These are phyloP conservation scores for Tiphia femorata DNA, from an alignment of 2,888 invertebrate species.

Conservation along the genomic window DNA sequence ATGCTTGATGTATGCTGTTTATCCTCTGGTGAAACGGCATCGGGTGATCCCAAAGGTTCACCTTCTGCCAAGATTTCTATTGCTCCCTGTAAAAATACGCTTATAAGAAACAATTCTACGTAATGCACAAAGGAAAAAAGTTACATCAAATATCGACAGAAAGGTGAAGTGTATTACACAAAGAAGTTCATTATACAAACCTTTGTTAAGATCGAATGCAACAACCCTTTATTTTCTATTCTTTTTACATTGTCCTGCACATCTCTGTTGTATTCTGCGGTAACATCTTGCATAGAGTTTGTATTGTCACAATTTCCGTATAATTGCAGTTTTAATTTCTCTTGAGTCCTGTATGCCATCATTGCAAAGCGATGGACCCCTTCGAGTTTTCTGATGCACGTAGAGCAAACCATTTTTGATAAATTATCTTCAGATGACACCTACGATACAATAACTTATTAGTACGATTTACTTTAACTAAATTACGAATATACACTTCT, in stretches of 20 bases:
- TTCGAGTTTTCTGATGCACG: conserved; percentile 76
- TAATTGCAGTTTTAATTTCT: conserved; percentile 70
- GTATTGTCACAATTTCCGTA: conserved; percentile 32
- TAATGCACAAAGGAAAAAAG: neutral
- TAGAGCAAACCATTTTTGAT: conserved; percentile 78
- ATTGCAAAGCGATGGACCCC: conserved; percentile 78
- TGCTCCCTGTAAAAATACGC: conserved; percentile 47
- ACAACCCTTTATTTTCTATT: conserved; percentile 69
- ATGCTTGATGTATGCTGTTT: conserved; percentile 53
- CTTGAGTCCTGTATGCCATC: conserved; percentile 76
- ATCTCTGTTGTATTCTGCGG: conserved; percentile 52
- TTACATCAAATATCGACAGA: neutral
- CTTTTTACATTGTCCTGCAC: conserved; percentile 59
- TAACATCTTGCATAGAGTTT: conserved; percentile 39
- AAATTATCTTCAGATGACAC: conserved; percentile 77
- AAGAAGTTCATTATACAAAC: conserved; percentile 62
- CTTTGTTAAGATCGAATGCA: conserved; percentile 73
- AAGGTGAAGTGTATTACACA: too few species aligned
- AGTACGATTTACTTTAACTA: too few species aligned
- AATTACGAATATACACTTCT: too few species aligned
- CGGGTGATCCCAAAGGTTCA: conserved; percentile 44
- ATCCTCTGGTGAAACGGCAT: conserved; percentile 43
- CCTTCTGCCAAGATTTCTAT: conserved; percentile 55
- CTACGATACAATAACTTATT: too few species aligned
- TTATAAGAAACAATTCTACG: neutral